Percentiles rank a stretch among this genome's conserved stretches.
Evolutionary conservation across 2,113 vertebrate genomes (phyloP).

Genomic region (Quiscalus mexicanus): DNA sequence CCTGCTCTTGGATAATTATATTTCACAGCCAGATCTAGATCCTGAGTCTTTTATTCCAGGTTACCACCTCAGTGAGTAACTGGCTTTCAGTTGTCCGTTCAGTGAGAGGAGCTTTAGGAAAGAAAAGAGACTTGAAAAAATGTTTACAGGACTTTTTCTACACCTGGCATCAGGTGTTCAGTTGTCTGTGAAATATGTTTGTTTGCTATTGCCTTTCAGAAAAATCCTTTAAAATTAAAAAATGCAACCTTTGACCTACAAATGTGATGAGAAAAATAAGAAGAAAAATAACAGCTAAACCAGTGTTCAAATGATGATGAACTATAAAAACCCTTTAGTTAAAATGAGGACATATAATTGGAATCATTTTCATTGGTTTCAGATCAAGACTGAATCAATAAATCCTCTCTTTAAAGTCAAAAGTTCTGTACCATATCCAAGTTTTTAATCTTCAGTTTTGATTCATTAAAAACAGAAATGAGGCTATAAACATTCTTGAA

Average conservation of each 20-base stretch:
- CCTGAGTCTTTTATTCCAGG: neutral
- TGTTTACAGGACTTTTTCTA: neutral
- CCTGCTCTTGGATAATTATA: neutral
- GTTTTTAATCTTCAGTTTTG: conserved; percentile 12
- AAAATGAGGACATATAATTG: neutral
- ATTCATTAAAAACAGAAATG: neutral
- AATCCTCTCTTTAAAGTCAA: neutral
- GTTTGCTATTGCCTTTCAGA: neutral
- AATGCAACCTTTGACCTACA: neutral
- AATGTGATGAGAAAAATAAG: neutral
- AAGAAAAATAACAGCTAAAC: neutral
- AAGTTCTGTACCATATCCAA: neutral
- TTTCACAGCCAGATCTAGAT: conserved; percentile 18
- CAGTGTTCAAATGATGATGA: neutral
- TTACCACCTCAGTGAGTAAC: neutral
- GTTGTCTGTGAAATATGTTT: neutral
- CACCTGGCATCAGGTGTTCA: neutral
- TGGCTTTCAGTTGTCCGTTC: neutral
- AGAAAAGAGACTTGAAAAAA: neutral
- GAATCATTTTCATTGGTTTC: neutral
- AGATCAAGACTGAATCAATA: neutral
- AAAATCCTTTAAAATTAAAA: neutral
- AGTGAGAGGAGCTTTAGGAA: neutral
- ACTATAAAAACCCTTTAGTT: neutral
- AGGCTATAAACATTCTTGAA: neutral